These are phyloP conservation scores for Blastobasis lacticolella DNA, from an alignment of 2,888 invertebrate genomes.

Conservation along the genomic window DNA sequence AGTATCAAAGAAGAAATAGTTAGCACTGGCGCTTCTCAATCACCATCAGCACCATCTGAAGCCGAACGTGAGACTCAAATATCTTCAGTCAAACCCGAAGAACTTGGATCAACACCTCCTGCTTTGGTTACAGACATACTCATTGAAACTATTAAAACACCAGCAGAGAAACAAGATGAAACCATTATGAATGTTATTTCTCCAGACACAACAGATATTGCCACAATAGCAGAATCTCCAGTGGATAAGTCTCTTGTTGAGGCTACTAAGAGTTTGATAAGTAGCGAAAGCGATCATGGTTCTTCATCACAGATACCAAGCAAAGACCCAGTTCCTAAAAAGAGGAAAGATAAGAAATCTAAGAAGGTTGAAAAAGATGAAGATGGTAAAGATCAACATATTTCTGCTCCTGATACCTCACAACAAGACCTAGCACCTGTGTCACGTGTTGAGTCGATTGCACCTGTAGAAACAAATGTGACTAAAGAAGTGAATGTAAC, in stretches of 20 bases:
- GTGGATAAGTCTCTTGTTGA: slow-evolving; percentile 10
- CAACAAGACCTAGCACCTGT: too few relatives aligned
- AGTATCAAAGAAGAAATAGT: too few relatives aligned
- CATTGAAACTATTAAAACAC: too few relatives aligned
- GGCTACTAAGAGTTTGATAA: slow-evolving; percentile 22
- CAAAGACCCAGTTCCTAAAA: slow-evolving; percentile 16
- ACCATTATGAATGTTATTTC: too few relatives aligned
- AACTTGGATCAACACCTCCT: too few relatives aligned
- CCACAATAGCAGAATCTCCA: background rate
- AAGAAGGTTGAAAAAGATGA: slow-evolving; percentile 1
- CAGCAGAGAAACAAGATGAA: too few relatives aligned
- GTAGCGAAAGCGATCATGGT: slow-evolving; percentile 29
- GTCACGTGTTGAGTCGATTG: background rate
- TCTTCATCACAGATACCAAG: slow-evolving; percentile 5
- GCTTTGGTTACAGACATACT: too few relatives aligned
- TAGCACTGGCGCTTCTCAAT: too few relatives aligned
- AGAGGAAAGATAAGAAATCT: slow-evolving; percentile 8
- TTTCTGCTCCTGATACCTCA: too few relatives aligned
- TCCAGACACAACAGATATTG: background rate
- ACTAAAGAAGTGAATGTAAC: slow-evolving; percentile 11
- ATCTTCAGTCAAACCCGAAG: too few relatives aligned
- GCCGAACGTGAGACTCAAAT: too few relatives aligned
- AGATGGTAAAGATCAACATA: background rate
- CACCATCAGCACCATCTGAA: too few relatives aligned
- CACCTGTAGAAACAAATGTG: background rate